Evolutionary conservation across 2,888 invertebrate species (phyloP).

Genomic region (Vandiemenella viatica): DNA sequence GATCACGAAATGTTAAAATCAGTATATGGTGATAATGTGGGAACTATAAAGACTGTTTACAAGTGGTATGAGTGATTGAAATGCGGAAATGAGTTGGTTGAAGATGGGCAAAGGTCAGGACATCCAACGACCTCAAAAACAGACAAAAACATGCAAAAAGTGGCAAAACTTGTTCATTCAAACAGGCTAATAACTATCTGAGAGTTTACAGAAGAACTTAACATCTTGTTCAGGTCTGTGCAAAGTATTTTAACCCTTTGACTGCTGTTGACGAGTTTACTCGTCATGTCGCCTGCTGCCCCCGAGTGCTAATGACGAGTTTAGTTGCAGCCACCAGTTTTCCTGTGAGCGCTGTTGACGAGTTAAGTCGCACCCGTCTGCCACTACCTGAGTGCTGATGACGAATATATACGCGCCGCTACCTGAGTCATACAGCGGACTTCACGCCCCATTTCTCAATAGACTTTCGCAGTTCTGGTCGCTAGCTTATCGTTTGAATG

Average conservation of each 20-base stretch:
- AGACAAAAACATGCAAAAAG: not conserved
- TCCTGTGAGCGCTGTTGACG: too few species aligned
- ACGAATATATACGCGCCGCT: too few species aligned
- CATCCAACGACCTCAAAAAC: not conserved
- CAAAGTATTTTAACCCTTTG: constrained; percentile 2
- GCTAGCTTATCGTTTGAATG: too few species aligned
- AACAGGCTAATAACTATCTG: not conserved
- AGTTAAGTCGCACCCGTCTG: too few species aligned
- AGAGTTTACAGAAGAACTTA: not conserved
- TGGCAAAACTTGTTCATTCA: not conserved
- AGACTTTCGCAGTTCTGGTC: too few species aligned
- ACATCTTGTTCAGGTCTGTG: not conserved
- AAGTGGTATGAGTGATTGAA: not conserved
- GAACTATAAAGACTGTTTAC: not conserved
- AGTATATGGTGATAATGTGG: not conserved
- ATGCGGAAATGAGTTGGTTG: not conserved
- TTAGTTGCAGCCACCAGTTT: too few species aligned
- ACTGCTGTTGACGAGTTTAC: too few species aligned
- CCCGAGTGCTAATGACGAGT: too few species aligned
- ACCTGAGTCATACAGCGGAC: too few species aligned
- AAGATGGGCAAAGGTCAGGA: not conserved
- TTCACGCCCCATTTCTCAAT: too few species aligned
- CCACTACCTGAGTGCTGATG: too few species aligned
- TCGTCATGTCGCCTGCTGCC: too few species aligned
- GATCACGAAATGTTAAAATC: not conserved